phyloP scores from a whole-genome alignment of 2,113 vertebrate genomes.

The Ginglymostoma cirratum region DNA sequence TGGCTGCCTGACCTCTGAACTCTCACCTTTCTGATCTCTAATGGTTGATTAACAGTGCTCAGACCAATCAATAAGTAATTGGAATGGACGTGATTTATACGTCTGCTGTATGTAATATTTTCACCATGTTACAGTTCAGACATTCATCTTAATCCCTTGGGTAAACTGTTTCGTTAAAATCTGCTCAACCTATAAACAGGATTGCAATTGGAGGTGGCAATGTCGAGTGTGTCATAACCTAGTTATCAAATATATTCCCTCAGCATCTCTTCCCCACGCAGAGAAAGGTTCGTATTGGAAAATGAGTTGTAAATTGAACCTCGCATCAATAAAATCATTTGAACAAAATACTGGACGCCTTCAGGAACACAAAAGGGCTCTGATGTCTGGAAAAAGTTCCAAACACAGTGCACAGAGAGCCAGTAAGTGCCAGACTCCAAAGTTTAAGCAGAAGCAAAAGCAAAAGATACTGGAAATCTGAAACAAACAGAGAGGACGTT shows the following conservation, averaged over 20 bases:
- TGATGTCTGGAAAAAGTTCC: too few species aligned
- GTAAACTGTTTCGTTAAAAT: neutral
- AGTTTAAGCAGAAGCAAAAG: neutral
- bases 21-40: neutral
- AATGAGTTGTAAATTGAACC: neutral
- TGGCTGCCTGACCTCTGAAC: neutral
- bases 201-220: neutral
- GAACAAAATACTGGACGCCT: too few species aligned
- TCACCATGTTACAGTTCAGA: too few species aligned
- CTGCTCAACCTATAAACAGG: neutral
- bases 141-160: neutral
- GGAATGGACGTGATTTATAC: neutral
- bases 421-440: neutral
- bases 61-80: neutral
- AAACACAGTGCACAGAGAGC: too few species aligned
- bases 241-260: too few species aligned
- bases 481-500: too few species aligned
- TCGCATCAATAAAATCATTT: neutral
- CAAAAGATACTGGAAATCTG: too few species aligned
- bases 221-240: neutral
- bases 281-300: too few species aligned
- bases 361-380: too few species aligned
- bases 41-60: neutral
- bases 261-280: too few species aligned
- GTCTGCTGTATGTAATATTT: neutral